phyloP scores from a whole-genome alignment of 2,797 vertebrate species.

The Falco concolor region DNA sequence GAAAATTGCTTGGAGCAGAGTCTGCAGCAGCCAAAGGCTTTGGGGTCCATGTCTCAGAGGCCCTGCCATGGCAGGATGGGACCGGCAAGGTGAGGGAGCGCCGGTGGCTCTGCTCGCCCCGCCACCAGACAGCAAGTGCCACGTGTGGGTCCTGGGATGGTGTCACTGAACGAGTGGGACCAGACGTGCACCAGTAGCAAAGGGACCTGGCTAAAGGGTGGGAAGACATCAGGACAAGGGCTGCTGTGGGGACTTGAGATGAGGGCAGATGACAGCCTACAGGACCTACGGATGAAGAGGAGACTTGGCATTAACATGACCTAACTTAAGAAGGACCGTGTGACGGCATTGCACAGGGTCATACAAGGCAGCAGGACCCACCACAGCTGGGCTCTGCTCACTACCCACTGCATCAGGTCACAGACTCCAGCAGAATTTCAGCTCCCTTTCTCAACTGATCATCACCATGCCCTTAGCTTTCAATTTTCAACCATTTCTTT shows the following conservation, averaged over 20 bases:
- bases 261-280: not conserved
- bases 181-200: not conserved
- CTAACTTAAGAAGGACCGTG: not conserved
- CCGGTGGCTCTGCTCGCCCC: not conserved
- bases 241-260: not conserved
- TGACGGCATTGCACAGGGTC: accelerated
- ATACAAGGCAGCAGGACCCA: not conserved
- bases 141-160: not conserved
- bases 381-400: not conserved
- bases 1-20: not conserved
- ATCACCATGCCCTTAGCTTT: not conserved
- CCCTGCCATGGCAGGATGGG: accelerated
- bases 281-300: not conserved
- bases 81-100: not conserved
- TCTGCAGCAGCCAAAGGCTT: not conserved
- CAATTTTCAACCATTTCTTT: not conserved
- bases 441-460: not conserved
- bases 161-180: not conserved
- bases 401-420: not conserved
- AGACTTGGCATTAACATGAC: not conserved
- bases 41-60: not conserved
- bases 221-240: accelerated
- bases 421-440: not conserved
- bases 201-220: not conserved
- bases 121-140: accelerated